A percentile compares a stretch with the other conserved stretches of the same genome.
Conservation (phyloP, 2,888 invertebrate species). For the Limnephilus lunatus region DNA sequence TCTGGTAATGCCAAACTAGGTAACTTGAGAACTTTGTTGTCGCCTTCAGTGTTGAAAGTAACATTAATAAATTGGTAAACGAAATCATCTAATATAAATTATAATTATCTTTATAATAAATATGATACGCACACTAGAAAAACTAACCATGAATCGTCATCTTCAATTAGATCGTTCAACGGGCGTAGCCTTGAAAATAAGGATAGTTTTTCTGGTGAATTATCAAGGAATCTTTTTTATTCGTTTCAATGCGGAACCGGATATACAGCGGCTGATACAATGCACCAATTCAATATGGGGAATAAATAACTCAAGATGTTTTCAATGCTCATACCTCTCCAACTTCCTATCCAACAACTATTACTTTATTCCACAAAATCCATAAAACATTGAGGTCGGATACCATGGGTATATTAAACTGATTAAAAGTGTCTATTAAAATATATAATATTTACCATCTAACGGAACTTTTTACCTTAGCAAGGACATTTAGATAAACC, state of each 20-base stretch:
- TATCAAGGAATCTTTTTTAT: constrained; percentile 19
- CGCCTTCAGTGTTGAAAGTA: neutral
- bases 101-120: neutral
- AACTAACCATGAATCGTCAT: neutral
- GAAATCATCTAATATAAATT: neutral
- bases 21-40: neutral
- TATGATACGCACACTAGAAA: neutral
- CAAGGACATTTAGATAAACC: neutral
- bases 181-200: neutral
- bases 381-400: neutral
- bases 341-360: neutral
- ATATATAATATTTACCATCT: neutral
- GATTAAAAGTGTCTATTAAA: neutral
- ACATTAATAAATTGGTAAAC: neutral
- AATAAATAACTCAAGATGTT: neutral
- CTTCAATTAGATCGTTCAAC: neutral
- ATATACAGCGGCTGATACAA: neutral
- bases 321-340: neutral
- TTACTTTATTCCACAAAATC: neutral
- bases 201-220: neutral
- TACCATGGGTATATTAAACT: neutral
- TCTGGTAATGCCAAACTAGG: neutral
- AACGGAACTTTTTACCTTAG: neutral
- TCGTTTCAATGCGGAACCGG: constrained; percentile 18
- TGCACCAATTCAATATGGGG: neutral